Evolutionary conservation across 1,140 invertebrate genomes (phyloP), one percentile per base, ranked within the genome.

Genomic region (Spodoptera frugiperda): DNA sequence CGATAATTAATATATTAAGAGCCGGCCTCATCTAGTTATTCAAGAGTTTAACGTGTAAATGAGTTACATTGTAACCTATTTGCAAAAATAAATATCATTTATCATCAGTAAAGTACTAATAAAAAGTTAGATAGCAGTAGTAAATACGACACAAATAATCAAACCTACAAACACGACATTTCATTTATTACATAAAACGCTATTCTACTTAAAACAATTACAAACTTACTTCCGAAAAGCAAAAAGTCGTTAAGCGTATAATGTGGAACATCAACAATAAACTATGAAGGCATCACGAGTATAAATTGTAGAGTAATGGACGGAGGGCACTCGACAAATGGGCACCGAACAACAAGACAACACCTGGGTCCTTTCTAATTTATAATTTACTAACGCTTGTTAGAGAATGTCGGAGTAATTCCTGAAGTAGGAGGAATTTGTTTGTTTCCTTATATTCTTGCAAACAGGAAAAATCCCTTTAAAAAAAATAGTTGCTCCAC

Each of bases 291-390:
- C 15, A 17, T 21, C 14, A 46, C 44, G 11, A 48, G 19, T 57
- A 48, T 59, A 73, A 72, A 73, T 39, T 54, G 54, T 57, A 44
- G n/a, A 17, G 79, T 82, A 82, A 80, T 63, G 86, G 80, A n/a
- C 80, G 79, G 51, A 84, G 74, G 70, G 67, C 67, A 74, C 77
- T 85, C 44, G 11, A 46, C 44, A 49, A n/a, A 21, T 67, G 63
- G 21, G 39, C 14, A 44, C 15, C 44, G 1, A 21, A 12, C 44
- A 39, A 39, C 33, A 39, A 39, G 33, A 39, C 21, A 25, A 15
- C 63, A 67, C 63, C 63, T 67, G 63, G 15, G 63, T 48, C 63
- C 33, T 44, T 25, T n/a, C 6, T 49, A 48, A 49, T 67, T 67
- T 48, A 19, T 48, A 67, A 48, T 67, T 67, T 25, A 63, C 44